These are phyloP conservation scores for Echeneis naucrates DNA, from an alignment of 2,797 vertebrate genomes.

Conservation along the genomic window DNA sequence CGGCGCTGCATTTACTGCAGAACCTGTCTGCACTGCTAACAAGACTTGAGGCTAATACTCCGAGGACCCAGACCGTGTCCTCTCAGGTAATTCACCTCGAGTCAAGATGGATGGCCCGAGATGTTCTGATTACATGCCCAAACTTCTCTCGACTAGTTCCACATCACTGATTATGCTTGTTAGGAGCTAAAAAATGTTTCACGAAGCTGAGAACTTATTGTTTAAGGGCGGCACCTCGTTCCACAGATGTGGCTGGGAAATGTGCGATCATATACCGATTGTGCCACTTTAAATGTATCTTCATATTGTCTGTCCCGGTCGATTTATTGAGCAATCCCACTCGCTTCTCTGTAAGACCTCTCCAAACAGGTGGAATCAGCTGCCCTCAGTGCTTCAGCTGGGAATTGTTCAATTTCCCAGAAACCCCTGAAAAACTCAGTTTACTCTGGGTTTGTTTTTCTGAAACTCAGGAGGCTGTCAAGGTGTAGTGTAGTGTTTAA, in stretches of 20 bases:
- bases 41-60: constrained; percentile 73
- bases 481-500: not conserved
- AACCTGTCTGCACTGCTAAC: constrained; percentile 69
- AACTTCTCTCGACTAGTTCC: constrained; percentile 47
- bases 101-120: constrained; percentile 69
- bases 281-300: not conserved
- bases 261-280: not conserved
- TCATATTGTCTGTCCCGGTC: not conserved
- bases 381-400: not conserved
- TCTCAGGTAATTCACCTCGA: constrained; percentile 71
- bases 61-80: constrained; percentile 60
- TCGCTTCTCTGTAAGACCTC: constrained; percentile 5
- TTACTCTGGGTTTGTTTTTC: constrained; percentile 31
- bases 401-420: constrained; percentile 10
- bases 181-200: constrained; percentile 45
- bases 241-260: not conserved
- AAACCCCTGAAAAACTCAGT: constrained; percentile 12
- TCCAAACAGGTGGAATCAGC: constrained; percentile 5
- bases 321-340: not conserved
- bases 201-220: constrained; percentile 26
- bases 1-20: constrained; percentile 68
- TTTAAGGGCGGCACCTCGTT: not conserved
- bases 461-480: constrained; percentile 17
- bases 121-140: constrained; percentile 65
- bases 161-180: constrained; percentile 47